Evolutionary conservation across 2,113 vertebrate genomes (phyloP).

Genomic region (Erinaceus europaeus): DNA sequence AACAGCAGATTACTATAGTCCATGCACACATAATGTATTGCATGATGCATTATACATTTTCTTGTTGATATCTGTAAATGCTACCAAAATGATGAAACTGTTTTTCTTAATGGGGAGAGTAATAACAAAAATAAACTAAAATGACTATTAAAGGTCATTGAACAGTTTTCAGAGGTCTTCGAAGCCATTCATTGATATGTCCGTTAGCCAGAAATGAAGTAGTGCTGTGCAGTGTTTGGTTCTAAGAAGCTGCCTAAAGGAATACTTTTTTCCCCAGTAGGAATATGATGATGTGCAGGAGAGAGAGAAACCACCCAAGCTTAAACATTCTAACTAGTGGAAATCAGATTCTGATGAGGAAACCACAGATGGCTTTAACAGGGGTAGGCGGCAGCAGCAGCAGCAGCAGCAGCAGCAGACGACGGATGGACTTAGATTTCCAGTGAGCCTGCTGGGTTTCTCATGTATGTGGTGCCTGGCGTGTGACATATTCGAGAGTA

Average conservation of each 20-base stretch:
- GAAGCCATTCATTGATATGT: not conserved
- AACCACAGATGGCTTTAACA: not conserved
- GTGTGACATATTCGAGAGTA: not conserved
- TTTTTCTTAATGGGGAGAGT: not conserved
- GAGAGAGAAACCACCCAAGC: not conserved
- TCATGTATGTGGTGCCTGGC: not conserved
- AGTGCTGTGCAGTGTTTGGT: not conserved
- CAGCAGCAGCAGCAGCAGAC: not conserved
- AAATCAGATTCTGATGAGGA: not conserved
- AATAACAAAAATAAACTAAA: conserved; percentile 1
- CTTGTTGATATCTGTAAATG: not conserved
- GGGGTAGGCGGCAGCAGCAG: not conserved
- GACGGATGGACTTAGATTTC: too few species aligned
- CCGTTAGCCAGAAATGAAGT: not conserved
- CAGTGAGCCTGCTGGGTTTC: not conserved
- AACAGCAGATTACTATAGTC: not conserved
- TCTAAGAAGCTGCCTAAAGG: not conserved
- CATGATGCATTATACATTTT: not conserved
- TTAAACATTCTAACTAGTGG: not conserved
- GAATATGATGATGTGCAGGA: not conserved
- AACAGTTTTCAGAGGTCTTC: not conserved
- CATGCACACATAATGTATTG: not conserved
- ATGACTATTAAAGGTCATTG: not conserved
- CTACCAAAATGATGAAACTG: not conserved
- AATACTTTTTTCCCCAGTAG: not conserved